Conservation (phyloP, 2,113 vertebrate species). For the Lagopus muta region DNA sequence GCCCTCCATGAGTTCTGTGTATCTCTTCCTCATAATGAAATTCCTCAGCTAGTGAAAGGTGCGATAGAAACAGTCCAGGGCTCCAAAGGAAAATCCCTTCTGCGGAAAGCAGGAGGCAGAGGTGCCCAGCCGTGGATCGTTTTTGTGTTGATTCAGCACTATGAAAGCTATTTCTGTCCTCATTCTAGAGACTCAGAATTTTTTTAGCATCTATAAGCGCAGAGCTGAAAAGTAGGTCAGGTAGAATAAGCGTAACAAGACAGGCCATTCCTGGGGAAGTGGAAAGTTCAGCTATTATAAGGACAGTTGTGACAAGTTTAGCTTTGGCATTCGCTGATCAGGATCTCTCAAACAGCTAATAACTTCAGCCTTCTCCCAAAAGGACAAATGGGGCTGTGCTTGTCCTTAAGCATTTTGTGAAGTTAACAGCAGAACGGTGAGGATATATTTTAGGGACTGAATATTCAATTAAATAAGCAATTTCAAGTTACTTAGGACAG, state of each 20-base stretch:
- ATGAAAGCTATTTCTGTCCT: neutral
- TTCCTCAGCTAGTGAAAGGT: neutral
- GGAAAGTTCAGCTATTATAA: constrained; percentile 70
- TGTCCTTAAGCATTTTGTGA: constrained; percentile 27
- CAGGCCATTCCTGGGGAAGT: constrained; percentile 22
- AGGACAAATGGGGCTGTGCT: neutral
- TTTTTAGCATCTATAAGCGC: constrained; percentile 24
- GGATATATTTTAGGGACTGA: constrained; percentile 10
- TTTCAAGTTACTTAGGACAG: neutral
- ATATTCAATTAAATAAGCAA: constrained; percentile 22
- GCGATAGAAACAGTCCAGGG: neutral
- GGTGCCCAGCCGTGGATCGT: neutral
- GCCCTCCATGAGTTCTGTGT: rapidly evolving
- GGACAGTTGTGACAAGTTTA: constrained; percentile 59
- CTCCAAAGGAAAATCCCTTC: neutral
- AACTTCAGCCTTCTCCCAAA: constrained; percentile 36
- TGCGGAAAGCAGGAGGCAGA: neutral
- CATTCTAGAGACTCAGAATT: neutral
- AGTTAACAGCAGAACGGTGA: neutral
- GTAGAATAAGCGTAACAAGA: constrained; percentile 68
- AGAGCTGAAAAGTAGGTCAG: constrained; percentile 61
- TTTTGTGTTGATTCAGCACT: constrained; percentile 56
- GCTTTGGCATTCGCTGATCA: constrained; percentile 43
- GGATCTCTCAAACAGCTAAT: neutral
- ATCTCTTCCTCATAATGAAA: neutral